A percentile compares a stretch with the other conserved stretches of the same genome.
These are phyloP conservation scores for Drosophila azteca DNA, from an alignment of 1,140 invertebrate genomes.

Conservation along the genomic window DNA sequence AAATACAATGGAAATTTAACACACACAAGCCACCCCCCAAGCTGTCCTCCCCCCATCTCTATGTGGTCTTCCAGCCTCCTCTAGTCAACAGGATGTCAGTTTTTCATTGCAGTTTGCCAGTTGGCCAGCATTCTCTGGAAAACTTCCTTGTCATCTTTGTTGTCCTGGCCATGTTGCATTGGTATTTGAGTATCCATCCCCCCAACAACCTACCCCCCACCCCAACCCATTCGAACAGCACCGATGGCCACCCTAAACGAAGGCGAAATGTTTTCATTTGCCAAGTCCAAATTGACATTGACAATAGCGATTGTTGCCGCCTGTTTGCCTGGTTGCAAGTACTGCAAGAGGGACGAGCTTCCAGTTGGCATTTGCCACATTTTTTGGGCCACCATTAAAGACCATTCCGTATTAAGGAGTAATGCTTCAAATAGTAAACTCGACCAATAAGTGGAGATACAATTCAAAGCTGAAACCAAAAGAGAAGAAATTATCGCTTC, in stretches of 20 bases:
- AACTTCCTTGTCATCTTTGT: conserved; percentile 67
- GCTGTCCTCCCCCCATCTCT: background rate
- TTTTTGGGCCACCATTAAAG: too few species aligned
- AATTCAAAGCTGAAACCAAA: too few species aligned
- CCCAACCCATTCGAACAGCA: background rate
- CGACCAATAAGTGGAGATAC: too few species aligned
- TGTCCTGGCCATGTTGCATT: conserved; percentile 30
- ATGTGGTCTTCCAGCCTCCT: too few species aligned
- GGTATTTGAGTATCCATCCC: conserved; percentile 1
- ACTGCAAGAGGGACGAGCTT: background rate
- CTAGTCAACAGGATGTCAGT: conserved; percentile 41
- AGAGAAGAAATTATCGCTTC: too few species aligned
- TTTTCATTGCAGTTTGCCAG: conserved; percentile 60
- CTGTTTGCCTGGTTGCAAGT: background rate
- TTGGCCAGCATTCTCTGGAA: conserved; percentile 38
- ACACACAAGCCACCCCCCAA: background rate
- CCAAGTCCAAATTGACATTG: conserved; percentile 57
- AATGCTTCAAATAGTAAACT: too few species aligned
- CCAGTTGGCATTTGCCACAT: background rate
- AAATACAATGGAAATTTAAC: conserved; percentile 59
- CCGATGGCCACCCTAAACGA: conserved; percentile 20
- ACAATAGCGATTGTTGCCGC: conserved; percentile 24
- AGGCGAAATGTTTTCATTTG: conserved; percentile 63
- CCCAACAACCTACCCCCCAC: background rate
- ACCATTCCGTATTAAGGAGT: too few species aligned